Conservation (phyloP, 2,113 vertebrate species). For the Acrocephalus kingi region DNA sequence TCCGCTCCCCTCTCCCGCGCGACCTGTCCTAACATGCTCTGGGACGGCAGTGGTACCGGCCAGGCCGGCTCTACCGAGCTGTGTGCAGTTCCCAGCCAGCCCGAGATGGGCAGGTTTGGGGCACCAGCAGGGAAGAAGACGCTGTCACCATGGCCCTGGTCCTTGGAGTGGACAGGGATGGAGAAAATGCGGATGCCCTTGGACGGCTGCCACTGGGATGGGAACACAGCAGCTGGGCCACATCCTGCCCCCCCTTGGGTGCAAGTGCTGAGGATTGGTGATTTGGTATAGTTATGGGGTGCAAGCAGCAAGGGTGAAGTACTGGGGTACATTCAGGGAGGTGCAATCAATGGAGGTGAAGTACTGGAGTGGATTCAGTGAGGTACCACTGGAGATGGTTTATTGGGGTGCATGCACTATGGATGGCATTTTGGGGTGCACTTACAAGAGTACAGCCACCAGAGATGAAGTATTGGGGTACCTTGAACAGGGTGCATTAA, state of each 20-base stretch:
- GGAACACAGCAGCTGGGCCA: fast-evolving
- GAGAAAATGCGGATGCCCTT: fast-evolving
- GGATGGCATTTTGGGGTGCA: background rate
- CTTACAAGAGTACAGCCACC: background rate
- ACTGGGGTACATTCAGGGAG: background rate
- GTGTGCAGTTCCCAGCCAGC: constrained; percentile 26
- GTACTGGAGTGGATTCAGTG: background rate
- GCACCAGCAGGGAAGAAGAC: background rate
- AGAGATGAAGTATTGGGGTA: background rate
- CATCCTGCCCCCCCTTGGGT: background rate
- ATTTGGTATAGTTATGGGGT: too few relatives aligned
- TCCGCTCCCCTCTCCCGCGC: background rate
- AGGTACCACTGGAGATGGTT: background rate
- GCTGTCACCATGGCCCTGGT: fast-evolving
- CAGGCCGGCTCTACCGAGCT: constrained; percentile 9
- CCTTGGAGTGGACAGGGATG: fast-evolving
- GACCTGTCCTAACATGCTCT: constrained; percentile 30
- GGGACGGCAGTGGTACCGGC: constrained; percentile 13
- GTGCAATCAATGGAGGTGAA: background rate
- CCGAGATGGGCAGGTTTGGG: background rate
- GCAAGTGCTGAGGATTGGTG: too few relatives aligned
- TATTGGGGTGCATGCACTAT: background rate
- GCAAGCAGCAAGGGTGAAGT: fast-evolving
- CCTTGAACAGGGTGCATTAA: background rate
- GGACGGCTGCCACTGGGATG: fast-evolving